Base-by-base conservation (phyloP, 2,113 vertebrate species). In the Vombatus ursinus region DNA sequence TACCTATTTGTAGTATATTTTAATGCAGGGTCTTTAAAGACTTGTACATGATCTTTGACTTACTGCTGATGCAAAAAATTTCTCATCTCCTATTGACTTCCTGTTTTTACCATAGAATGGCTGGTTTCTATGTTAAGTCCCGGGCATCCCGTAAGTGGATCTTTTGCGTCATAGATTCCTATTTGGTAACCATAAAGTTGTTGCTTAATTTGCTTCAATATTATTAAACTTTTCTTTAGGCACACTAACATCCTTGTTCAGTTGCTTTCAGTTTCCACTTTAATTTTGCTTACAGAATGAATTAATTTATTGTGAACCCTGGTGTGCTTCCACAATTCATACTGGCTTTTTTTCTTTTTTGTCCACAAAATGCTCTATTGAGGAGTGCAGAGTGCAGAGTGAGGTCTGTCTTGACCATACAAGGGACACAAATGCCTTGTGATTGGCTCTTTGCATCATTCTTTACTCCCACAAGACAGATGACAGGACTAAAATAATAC, bases 171-270 rank as follows among this genome's bases (percentile, higher is more conserved):
- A 96, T 51, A 90, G 11, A 92, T 84, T 96, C 92, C 89, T 96
- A 96, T 92, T 94, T 97, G 96, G 95, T 95, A 95, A 97, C 92
- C 53, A 94, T 90, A 93, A 57, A 97, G 93, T 93, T 94, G 96
- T 50, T 95, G 91, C 96, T 96, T 84, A 89, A 96, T 94, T 97
- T 97, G 94, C 96, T 92, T 96, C 95, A 94, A 96, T n/a, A 16
- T 31, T 52, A 3, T 95, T 92, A 68, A 54, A 44, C 50, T 92
- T 93, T 91, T 54, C 44, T 94, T 93, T 52, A 49, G 16, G 2
- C 77, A 91, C 93, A 94, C 92, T 92, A 95, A 92, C 90, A 90
- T 84, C 93, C 92, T 96, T 94, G 91, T 94, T 94, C 84, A 94
- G 93, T 47, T 52, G 96, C 94, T 96, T 93, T 49, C 89, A n/a